Percentiles rank a stretch among this genome's conserved stretches.
These are phyloP conservation scores for Chondrosia reniformis DNA, from an alignment of 37 sponge, comb jelly and placozoan species.

Conservation along the genomic window DNA sequence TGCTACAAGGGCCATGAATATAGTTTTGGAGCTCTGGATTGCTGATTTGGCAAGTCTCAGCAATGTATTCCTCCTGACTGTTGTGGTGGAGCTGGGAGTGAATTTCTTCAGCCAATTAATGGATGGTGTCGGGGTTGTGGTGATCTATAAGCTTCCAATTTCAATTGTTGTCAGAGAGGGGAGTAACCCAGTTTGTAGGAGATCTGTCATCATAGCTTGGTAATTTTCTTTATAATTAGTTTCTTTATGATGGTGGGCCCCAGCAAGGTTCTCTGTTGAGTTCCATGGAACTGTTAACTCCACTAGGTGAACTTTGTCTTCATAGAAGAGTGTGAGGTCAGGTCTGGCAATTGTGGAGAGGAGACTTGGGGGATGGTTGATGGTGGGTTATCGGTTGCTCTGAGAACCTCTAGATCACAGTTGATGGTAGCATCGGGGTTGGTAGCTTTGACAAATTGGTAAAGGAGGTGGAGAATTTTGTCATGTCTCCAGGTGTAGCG, in stretches of 20 bases:
- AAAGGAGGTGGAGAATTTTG: neutral
- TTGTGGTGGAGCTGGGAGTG: too few species aligned
- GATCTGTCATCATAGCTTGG: too few species aligned
- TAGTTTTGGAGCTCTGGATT: too few species aligned
- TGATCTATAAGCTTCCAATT: too few species aligned
- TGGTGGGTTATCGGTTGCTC: neutral
- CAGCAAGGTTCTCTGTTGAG: neutral
- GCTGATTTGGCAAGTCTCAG: too few species aligned
- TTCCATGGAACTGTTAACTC: slow-evolving; percentile 6
- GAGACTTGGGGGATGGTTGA: neutral
- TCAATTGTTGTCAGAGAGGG: too few species aligned
- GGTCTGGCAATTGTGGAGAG: neutral
- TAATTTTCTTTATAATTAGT: neutral
- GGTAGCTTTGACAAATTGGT: neutral
- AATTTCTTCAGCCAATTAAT: too few species aligned
- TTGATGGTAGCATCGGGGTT: neutral
- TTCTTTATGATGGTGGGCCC: neutral
- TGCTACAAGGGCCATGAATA: too few species aligned
- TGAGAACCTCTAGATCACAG: neutral
- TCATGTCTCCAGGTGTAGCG: neutral
- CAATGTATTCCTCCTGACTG: too few species aligned
- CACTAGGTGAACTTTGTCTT: neutral
- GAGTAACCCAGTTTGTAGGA: too few species aligned
- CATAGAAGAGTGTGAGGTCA: neutral
- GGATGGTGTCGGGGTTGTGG: too few species aligned